A percentile compares a stretch with the other conserved stretches of the same genome.
Evolutionary conservation across 1,140 invertebrate genomes (phyloP).

Genomic region (Tenebrio molitor): DNA sequence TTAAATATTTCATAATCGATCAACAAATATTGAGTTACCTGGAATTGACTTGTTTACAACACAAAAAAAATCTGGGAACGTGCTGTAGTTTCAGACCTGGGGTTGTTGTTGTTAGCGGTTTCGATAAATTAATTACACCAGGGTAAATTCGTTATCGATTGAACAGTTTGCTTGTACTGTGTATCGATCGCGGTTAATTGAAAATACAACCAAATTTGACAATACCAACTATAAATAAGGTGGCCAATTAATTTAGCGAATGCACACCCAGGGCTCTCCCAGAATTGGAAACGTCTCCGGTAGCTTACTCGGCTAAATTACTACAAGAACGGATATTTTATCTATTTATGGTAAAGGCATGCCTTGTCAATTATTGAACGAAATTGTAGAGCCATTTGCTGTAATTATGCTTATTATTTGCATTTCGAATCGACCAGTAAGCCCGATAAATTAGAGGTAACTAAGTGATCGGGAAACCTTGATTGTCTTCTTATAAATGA

Average conservation of each 20-base stretch:
- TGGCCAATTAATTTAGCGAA: slow-evolving; percentile 25
- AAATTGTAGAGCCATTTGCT: no score
- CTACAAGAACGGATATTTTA: no score
- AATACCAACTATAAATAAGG: slow-evolving; percentile 26
- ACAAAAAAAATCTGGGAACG: slow-evolving; percentile 11
- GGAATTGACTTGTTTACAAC: slow-evolving; percentile 15
- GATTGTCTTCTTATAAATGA: no score
- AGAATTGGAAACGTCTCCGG: neutral
- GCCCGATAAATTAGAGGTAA: no score
- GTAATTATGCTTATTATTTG: no score
- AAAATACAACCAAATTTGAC: slow-evolving; percentile 39
- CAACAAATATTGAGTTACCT: no score
- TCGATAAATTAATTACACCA: slow-evolving; percentile 21
- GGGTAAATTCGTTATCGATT: slow-evolving; percentile 28
- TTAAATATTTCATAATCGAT: no score
- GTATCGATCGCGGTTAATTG: slow-evolving; percentile 25
- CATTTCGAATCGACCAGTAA: no score
- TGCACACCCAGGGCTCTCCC: slow-evolving; percentile 3
- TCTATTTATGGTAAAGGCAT: no score
- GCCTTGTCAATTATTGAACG: no score
- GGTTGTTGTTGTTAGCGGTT: slow-evolving; percentile 18
- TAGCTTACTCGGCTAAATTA: no score
- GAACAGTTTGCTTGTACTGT: neutral
- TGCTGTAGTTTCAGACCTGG: slow-evolving; percentile 7
- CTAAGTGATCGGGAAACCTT: no score